These are phyloP conservation scores for Caenorhabditis latens DNA, from an alignment of 1,140 invertebrate genomes.

Conservation along the genomic window DNA sequence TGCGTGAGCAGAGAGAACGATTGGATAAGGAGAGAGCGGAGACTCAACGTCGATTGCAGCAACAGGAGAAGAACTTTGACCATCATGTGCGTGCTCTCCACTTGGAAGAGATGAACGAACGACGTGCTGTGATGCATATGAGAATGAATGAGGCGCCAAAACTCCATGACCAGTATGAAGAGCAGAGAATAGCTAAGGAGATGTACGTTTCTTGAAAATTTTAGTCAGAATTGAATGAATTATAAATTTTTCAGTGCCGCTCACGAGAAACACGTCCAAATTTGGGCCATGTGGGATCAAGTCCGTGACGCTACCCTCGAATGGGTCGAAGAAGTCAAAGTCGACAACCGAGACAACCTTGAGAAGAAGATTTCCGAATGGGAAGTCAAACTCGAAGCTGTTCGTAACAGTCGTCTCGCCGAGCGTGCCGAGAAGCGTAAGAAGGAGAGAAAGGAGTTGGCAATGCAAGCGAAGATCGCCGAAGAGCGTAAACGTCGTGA, in stretches of 20 bases:
- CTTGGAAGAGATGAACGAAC: conserved; percentile 73
- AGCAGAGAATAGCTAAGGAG: conserved; percentile 71
- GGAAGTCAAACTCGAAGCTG: conserved; percentile 65
- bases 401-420: conserved; percentile 63
- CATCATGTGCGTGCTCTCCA: conserved; percentile 75
- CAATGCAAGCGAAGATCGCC: conserved; percentile 61
- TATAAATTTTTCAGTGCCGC: conserved; percentile 69
- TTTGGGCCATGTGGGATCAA: conserved; percentile 67
- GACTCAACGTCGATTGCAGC: conserved; percentile 62
- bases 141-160: conserved; percentile 61
- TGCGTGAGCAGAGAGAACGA: conserved; percentile 72
- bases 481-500: conserved; percentile 69
- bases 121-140: conserved; percentile 69
- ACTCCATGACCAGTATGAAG: conserved; percentile 70
- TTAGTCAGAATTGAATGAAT: background rate
- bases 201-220: conserved; percentile 67
- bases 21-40: conserved; percentile 60
- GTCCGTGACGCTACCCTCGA: conserved; percentile 68
- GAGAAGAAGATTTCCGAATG: conserved; percentile 61
- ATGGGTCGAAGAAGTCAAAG: conserved; percentile 70
- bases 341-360: conserved; percentile 69
- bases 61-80: conserved; percentile 77
- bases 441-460: conserved; percentile 63
- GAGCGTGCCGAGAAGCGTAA: conserved; percentile 67
- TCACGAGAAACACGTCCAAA: conserved; percentile 66